These are phyloP conservation scores for Clupea harengus DNA, from an alignment of 2,113 vertebrate species.

Conservation along the genomic window DNA sequence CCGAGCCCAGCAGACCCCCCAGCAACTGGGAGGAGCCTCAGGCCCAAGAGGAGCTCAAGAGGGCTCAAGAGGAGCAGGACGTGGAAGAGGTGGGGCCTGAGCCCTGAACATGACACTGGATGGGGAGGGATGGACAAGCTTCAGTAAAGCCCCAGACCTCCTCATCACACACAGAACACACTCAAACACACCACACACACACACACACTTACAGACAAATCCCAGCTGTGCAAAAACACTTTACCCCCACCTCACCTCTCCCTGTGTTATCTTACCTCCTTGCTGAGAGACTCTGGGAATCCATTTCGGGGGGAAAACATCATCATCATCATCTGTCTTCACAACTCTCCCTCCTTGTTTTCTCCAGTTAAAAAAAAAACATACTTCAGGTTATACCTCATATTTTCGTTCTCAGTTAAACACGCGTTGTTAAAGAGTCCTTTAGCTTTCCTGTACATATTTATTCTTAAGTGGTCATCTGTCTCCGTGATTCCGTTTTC, in stretches of 20 bases:
- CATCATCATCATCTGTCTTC: no score
- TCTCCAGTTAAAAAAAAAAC: not conserved
- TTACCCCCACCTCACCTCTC: not conserved
- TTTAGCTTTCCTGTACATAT: not conserved
- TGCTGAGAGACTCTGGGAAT: constrained; percentile 13
- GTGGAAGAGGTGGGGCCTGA: not conserved
- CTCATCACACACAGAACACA: constrained; percentile 39
- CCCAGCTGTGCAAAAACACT: constrained; percentile 31
- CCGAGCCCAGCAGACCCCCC: constrained; percentile 74
- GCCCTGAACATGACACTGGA: constrained; percentile 46
- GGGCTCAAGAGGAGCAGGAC: no score
- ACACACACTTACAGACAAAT: constrained; percentile 12
- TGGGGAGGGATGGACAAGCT: not conserved
- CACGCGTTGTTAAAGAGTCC: not conserved
- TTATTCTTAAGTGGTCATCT: constrained; percentile 15
- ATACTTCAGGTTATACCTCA: constrained; percentile 17
- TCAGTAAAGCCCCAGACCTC: constrained; percentile 27
- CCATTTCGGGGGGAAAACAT: not conserved
- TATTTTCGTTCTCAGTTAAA: not conserved
- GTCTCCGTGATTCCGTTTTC: not conserved
- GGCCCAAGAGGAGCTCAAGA: constrained; percentile 38
- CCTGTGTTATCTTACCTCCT: constrained; percentile 11
- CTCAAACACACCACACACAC: constrained; percentile 17
- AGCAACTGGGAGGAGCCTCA: constrained; percentile 73
- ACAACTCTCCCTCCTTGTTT: not conserved